phyloP scores from a whole-genome alignment of 2,113 vertebrate species.

The Hydrolagus affinis region DNA sequence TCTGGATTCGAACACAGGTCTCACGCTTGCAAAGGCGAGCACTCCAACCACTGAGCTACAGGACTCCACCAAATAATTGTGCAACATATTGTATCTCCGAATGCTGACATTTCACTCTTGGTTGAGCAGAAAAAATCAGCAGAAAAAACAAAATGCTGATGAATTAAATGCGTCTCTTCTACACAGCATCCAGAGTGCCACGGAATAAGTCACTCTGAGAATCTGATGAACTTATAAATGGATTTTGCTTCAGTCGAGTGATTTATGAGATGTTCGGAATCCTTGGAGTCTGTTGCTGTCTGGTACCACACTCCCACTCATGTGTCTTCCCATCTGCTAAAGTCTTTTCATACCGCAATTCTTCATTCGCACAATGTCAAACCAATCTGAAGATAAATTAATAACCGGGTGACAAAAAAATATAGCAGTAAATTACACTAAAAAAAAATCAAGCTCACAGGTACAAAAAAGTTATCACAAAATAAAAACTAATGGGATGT shows the following conservation, averaged over 20 bases:
- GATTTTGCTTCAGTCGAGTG: background rate
- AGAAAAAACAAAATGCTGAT: background rate
- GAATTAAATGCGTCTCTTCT: background rate
- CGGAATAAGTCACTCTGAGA: constrained; percentile 10
- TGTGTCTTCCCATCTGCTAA: background rate
- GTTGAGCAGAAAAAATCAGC: background rate
- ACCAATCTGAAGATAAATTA: background rate
- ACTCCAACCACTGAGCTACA: no score
- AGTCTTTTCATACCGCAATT: constrained; percentile 18
- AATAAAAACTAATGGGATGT: no score
- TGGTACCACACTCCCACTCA: background rate
- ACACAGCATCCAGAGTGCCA: background rate
- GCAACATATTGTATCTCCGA: background rate
- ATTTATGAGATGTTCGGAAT: constrained; percentile 15
- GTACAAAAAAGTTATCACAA: no score
- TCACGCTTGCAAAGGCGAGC: no score
- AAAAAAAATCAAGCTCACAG: no score
- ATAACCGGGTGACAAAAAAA: background rate
- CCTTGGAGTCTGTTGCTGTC: background rate
- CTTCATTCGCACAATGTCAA: constrained; percentile 21
- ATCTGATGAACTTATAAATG: constrained; percentile 5
- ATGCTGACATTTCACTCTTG: no score
- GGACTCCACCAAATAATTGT: no score
- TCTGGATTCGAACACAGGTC: no score
- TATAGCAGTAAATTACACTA: background rate